Base-by-base conservation (phyloP, 2,797 vertebrate genomes). In the Apodemus agrarius region DNA sequence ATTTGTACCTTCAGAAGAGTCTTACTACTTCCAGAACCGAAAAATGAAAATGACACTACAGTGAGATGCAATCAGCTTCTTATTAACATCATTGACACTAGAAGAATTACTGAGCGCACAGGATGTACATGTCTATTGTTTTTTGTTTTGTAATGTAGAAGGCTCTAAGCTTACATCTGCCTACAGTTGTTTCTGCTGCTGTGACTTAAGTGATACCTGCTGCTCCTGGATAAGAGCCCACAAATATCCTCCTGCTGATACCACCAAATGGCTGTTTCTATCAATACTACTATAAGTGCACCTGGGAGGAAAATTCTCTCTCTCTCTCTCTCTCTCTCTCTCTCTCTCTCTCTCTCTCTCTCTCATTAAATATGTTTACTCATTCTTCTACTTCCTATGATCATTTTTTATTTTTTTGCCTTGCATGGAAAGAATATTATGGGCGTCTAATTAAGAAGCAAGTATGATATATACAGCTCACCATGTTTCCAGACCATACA, bases 91-190 rank as follows among this genome's bases (percentile, higher is more conserved):
- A 57, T 13, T 43, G 26, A 22, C 8, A 13, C 6, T 40, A 34
- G 24, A 76, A 82, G 52, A 40, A 5, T 34, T 26, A 43, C 4
- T 54, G 14, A 17, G 29, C 21, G 52, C 14, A 85, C 52, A 24
- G 22, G 54, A 37, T 31, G 34, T 17, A 14, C 2, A 34, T 31
- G 13, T 61, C 22, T 78, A 1, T 3, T 49, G 46, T 61, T 1
- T 59, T 22, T 22, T 59, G 6, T 21, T 59, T 22, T 59, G 21
- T 14, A 43, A 10, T 12, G 26, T 17, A 31, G 54, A 79, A n/a
- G 22, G 1, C 10, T 29, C 0, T 12, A 65, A 65, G 29, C 5
- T 11, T 17, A 0, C 4, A 4, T 37, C 46, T 31, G 21, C 12
- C 11, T 59, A 16, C 72, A 16, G 3, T 4, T 29, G n/a, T 8